phyloP scores from a whole-genome alignment of 2,113 vertebrate species.

The Irena cyanogastra region DNA sequence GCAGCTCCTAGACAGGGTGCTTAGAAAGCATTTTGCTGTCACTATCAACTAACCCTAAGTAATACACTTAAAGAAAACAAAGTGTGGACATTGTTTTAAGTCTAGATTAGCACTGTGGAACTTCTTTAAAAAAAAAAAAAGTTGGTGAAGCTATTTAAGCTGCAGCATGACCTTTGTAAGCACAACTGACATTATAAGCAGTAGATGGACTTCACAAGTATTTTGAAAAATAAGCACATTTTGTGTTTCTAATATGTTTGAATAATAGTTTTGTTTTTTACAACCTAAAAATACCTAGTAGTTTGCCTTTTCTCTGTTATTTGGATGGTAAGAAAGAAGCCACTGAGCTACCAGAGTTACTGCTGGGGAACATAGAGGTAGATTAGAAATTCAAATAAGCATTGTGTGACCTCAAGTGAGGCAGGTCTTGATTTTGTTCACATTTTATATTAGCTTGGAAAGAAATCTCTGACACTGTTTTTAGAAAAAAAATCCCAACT shows the following conservation, averaged over 20 bases:
- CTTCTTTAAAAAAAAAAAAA: neutral
- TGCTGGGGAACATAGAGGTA: neutral
- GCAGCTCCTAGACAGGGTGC: slow-evolving; percentile 67
- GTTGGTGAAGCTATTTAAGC: neutral
- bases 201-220: neutral
- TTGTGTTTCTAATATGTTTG: neutral
- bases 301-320: neutral
- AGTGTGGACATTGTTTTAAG: slow-evolving; percentile 42
- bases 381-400: slow-evolving; percentile 48
- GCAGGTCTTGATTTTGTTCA: slow-evolving; percentile 18
- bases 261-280: neutral
- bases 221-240: neutral
- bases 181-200: neutral
- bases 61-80: slow-evolving; percentile 64
- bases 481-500: neutral
- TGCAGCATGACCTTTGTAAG: slow-evolving; percentile 9
- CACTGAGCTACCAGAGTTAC: neutral
- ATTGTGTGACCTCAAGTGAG: neutral
- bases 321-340: slow-evolving; percentile 6
- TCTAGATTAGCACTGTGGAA: slow-evolving; percentile 5
- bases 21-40: slow-evolving; percentile 73
- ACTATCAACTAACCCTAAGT: slow-evolving; percentile 64
- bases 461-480: neutral
- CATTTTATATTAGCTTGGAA: neutral
- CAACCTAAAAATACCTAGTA: neutral